phyloP scores from a whole-genome alignment of 2,113 vertebrate genomes.

The Emydura subglobosa region DNA sequence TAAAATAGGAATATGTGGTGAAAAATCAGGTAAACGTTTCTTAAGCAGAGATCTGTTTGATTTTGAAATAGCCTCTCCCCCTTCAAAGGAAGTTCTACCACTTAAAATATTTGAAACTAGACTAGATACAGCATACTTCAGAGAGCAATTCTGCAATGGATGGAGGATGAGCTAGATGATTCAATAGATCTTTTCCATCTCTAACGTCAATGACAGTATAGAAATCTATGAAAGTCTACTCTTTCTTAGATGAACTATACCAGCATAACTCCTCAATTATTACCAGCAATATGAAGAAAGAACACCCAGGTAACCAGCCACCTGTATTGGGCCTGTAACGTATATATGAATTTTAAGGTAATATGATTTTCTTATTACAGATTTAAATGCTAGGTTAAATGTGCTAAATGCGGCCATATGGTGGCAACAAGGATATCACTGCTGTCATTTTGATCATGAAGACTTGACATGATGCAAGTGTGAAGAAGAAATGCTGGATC shows the following conservation, averaged over 20 bases:
- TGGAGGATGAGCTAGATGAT: not conserved
- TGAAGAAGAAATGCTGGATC: not conserved
- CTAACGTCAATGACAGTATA: not conserved
- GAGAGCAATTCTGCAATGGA: not conserved
- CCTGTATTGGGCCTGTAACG: not conserved
- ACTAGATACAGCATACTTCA: not conserved
- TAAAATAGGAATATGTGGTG: not conserved
- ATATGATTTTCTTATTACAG: not conserved
- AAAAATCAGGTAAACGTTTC: not conserved
- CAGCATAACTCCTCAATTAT: not conserved
- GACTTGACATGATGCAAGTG: not conserved
- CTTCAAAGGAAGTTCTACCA: not conserved
- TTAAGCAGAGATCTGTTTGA: not conserved
- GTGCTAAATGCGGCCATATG: not conserved
- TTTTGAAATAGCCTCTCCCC: not conserved
- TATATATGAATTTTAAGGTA: not conserved
- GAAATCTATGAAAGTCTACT: not conserved
- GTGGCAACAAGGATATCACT: no score
- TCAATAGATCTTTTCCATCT: accelerated
- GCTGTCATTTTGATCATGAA: not conserved
- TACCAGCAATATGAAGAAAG: not conserved
- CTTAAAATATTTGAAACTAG: not conserved
- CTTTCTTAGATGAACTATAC: not conserved
- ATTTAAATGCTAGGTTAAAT: not conserved
- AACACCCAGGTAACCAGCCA: not conserved